These are phyloP conservation scores for Bombus superbus DNA, from an alignment of 1,140 invertebrate genomes.

Conservation along the genomic window DNA sequence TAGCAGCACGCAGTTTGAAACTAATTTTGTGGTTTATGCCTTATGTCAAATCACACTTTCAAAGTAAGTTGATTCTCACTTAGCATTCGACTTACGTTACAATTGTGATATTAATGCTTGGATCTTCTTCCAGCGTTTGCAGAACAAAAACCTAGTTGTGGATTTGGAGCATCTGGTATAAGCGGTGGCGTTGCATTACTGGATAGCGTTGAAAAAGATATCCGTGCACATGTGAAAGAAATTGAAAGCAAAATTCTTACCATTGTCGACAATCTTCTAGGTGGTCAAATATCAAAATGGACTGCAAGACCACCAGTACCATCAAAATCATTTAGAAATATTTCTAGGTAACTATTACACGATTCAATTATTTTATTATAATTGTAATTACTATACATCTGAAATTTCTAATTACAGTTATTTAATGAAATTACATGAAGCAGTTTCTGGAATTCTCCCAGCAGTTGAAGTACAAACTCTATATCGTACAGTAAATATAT, in stretches of 20 bases:
- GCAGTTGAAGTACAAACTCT: conserved; percentile 88
- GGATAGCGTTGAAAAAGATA: conserved; percentile 89
- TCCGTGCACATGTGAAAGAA: conserved; percentile 94
- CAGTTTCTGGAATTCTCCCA: conserved; percentile 91
- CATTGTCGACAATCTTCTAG: conserved; percentile 93
- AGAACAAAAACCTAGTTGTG: conserved; percentile 75
- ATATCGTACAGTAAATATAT: conserved; percentile 92
- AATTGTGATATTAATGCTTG: conserved; percentile 26
- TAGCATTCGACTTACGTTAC: not conserved
- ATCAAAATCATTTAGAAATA: conserved; percentile 94
- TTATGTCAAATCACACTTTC: conserved; percentile 87
- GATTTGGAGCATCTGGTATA: conserved; percentile 69
- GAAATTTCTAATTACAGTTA: conserved; percentile 86
- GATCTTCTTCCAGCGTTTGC: conserved; percentile 66
- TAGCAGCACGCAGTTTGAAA: conserved; percentile 94
- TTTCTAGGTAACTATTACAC: conserved; percentile 85
- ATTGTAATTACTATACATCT: conserved; percentile 28
- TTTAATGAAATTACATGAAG: conserved; percentile 96
- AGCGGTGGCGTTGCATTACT: conserved; percentile 82
- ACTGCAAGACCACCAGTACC: conserved; percentile 97
- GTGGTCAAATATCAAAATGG: conserved; percentile 91
- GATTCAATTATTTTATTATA: conserved; percentile 11
- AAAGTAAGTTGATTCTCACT: conserved; percentile 71
- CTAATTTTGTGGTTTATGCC: conserved; percentile 91
- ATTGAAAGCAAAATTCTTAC: conserved; percentile 95